A percentile compares a stretch with the other conserved stretches of the same genome.
Conservation (phyloP, 2,113 vertebrate species). For the Cyprinus carpio region DNA sequence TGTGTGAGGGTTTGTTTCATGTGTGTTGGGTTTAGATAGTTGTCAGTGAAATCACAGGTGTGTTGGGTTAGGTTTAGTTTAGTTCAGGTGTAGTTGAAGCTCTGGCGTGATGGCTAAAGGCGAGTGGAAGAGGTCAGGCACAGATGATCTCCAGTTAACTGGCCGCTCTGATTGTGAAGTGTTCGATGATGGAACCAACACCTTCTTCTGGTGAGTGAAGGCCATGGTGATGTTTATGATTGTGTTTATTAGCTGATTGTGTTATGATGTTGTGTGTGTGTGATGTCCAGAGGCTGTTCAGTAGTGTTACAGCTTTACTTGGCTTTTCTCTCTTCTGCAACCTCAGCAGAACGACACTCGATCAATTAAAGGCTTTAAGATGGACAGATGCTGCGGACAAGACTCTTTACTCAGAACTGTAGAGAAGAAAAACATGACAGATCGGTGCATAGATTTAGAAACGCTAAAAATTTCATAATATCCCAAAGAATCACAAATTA, state of each 20-base stretch:
- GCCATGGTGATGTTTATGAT: neutral
- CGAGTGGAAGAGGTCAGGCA: constrained; percentile 18
- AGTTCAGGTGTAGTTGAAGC: neutral
- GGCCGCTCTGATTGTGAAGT: constrained; percentile 84
- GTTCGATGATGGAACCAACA: constrained; percentile 96
- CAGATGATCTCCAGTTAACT: neutral
- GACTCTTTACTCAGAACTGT: neutral
- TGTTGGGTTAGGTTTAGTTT: neutral
- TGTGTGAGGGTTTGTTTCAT: too few species aligned
- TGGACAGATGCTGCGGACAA: constrained; percentile 28
- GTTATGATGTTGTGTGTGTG: neutral
- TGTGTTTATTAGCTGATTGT: neutral
- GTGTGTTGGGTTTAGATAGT: neutral
- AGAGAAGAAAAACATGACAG: neutral
- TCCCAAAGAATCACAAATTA: neutral
- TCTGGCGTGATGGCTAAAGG: constrained; percentile 32
- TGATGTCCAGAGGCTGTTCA: neutral
- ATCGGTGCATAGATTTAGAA: neutral
- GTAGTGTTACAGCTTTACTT: neutral
- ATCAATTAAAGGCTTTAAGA: constrained; percentile 51
- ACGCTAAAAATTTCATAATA: neutral
- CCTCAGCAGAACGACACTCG: constrained; percentile 49
- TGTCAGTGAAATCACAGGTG: neutral
- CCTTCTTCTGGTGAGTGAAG: constrained; percentile 90
- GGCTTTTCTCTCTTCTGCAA: constrained; percentile 33